Evolutionary conservation across 2,113 vertebrate genomes (phyloP), one percentile per base, ranked within the genome.

Genomic region (Platysternon megacephalum): DNA sequence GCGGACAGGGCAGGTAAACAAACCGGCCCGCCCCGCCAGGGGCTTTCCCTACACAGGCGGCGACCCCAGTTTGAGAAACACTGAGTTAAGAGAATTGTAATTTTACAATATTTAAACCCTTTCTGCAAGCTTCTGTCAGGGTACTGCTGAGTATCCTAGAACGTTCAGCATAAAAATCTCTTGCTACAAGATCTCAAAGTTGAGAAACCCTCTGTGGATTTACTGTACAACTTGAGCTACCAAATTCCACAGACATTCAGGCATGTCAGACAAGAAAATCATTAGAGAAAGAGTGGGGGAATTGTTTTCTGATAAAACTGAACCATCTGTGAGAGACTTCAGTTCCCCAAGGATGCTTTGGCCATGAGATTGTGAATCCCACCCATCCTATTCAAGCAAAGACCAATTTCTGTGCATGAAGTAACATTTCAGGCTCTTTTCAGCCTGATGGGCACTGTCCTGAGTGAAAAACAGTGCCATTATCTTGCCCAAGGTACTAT

Each of bases 281-380:
- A 58, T 29, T 29, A 78, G 42, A 28, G 22, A 13, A 78, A 46
- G 42, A 44, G 6, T 3, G 44, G 72, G 13, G 11, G 22, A 53
- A 28, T 76, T 76, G 22, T 78, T 78, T 78, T 78, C 24, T 44
- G 42, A 78, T 29, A 78, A 76, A 78, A 46, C 42, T 28, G 24
- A n/a, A 86, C 6, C 28, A 5, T 74, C 58, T 29, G 11, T 35
- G 22, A 1, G 5, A 32, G 8, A 44, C 0, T 0, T 9, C 3
- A 84, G 48, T 16, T 87, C n/a, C 28, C 87, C 12, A 88, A 86
- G 61, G 74, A 21, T 21, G 46, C 22, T 92, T 85, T 79, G 46
- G 26, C 22, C 5, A 14, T 35, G 39, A 87, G 4, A 6, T 6
- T 87, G 32, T 68, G 51, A 79, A 58, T 94, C n/a, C 26, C 52